Base-by-base conservation (phyloP, 2,797 vertebrate species). In the Knipowitschia caucasica region DNA sequence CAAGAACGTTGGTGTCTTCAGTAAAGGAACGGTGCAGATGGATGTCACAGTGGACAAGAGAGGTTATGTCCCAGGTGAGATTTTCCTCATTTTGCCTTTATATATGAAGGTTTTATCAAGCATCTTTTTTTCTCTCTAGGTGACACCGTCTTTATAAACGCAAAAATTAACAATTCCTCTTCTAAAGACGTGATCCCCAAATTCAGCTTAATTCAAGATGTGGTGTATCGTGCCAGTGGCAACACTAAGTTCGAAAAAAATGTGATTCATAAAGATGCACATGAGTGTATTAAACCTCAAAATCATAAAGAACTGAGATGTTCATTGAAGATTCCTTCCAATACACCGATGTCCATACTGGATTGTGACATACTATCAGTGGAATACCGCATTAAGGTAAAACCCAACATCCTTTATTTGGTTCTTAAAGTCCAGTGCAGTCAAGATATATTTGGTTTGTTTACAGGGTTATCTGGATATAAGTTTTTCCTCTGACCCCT, bases 351-450 rank as follows among this genome's bases (percentile, higher is more conserved):
- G 39, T 90, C 92, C 1, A 90, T 96, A 62, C 82, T 90, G 0
- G 94, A 94, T 53, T 96, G 93, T 81, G 90, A 91, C 14, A 93
- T 96, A 67, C 89, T 98, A 57, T 90, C 90, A 62, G 88, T 96
- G 83, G 87, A 93, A 35, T 94, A 96, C 76, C 64, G 83, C 10
- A 56, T 97, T 40, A 96, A 94, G 94, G 95, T 87, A 67, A 26
- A 17, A n/a, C 0, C 17, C 1, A 20, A 30, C 10, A 21, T 7
- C 5, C 15, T 27, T 29, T 12, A 7, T 43, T 23, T n/a, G 6
- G 25, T 12, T 33, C 27, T 30, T 30, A 7, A 10, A 30, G 27
- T 30, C 2, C 4, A 30, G 10, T 10, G 12, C 1, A 14, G 6
- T n/a, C n/a, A 45, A 18, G 9, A 20, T 46, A 5, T 15, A 18